These are phyloP conservation scores for Gavialis gangeticus DNA, from an alignment of 2,113 vertebrate species.

Conservation along the genomic window DNA sequence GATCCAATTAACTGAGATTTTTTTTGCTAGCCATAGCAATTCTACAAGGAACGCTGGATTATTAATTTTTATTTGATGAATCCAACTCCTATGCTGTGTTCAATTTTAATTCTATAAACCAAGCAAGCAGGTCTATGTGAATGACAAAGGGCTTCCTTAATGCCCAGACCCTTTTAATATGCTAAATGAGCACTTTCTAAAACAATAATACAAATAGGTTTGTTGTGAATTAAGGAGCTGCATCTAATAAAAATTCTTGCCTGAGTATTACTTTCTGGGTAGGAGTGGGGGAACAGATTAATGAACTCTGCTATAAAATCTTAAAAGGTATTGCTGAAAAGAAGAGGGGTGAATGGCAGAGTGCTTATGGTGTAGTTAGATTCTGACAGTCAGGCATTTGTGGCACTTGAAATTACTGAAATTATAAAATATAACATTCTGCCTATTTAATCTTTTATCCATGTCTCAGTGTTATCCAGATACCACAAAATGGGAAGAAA, in stretches of 20 bases:
- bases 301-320: neutral
- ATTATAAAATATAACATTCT: neutral
- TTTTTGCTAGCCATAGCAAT: neutral
- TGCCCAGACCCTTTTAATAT: neutral
- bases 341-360: fast-evolving
- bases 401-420: neutral
- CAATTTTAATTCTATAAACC: neutral
- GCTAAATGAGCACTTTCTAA: neutral
- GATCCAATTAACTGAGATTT: neutral
- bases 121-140: neutral
- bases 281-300: neutral
- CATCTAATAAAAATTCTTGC: neutral
- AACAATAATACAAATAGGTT: neutral
- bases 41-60: neutral
- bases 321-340: neutral
- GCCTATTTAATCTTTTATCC: neutral
- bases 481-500: neutral
- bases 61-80: neutral
- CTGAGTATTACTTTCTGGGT: neutral
- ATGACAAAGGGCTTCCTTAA: neutral
- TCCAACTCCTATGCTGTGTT: neutral
- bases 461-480: neutral
- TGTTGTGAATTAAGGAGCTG: neutral
- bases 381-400: neutral
- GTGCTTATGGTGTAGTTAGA: neutral